A percentile compares a stretch with the other conserved stretches of the same genome.
Evolutionary conservation across 2,797 vertebrate species (phyloP).

Genomic region (Helostoma temminkii): DNA sequence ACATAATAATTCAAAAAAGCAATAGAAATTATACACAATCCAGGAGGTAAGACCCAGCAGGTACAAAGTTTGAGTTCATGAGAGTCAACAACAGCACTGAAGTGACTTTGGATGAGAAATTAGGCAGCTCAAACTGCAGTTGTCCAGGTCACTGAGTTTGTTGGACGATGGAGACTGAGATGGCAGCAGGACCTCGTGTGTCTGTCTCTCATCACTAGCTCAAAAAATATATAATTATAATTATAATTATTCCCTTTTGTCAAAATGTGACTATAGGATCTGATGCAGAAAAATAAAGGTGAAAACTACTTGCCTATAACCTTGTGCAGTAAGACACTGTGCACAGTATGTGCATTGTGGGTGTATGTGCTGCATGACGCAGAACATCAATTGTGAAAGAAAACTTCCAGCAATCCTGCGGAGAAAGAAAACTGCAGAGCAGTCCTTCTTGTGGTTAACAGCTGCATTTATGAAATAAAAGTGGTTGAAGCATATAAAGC

Average conservation of each 20-base stretch:
- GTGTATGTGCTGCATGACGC: conserved; percentile 37
- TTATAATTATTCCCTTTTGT: neutral
- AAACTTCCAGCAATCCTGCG: conserved; percentile 24
- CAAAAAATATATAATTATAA: no score
- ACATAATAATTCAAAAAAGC: no score
- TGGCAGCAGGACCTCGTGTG: no score
- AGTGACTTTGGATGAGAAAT: no score
- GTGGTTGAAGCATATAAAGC: conserved; percentile 22
- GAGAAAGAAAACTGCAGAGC: conserved; percentile 33
- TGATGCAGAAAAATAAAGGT: conserved; percentile 1
- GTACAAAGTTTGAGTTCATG: no score
- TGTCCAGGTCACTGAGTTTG: no score
- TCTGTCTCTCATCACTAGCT: no score
- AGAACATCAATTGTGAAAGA: conserved; percentile 36
- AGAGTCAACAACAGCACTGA: no score
- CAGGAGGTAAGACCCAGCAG: no score
- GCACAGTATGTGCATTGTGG: conserved; percentile 3
- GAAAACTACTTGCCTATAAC: conserved; percentile 4
- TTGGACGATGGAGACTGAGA: no score
- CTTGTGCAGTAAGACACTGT: conserved; percentile 3
- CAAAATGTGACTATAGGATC: neutral
- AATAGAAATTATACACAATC: no score
- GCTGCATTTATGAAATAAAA: conserved; percentile 30
- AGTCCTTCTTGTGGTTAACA: conserved; percentile 27
- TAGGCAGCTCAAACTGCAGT: no score